Percentiles rank a stretch among this genome's conserved stretches.
phyloP scores from a whole-genome alignment of 2,113 vertebrate species.

The Echinops telfairi region DNA sequence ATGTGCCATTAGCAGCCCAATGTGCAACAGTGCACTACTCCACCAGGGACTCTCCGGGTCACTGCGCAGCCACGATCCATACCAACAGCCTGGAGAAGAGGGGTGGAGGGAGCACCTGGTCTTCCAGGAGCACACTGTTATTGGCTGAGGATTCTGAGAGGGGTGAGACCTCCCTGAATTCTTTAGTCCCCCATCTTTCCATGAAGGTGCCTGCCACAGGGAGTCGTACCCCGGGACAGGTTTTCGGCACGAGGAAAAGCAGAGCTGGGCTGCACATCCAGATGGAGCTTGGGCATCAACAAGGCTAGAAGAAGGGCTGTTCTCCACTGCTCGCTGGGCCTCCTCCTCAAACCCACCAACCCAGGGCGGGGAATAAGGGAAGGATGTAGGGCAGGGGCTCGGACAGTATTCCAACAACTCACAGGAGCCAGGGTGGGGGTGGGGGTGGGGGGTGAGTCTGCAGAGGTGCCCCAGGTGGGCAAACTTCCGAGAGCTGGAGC shows the following conservation, averaged over 20 bases:
- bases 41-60: neutral
- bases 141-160: neutral
- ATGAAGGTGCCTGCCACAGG: neutral
- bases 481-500: neutral
- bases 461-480: neutral
- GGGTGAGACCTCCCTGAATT: neutral
- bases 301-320: too few relatives aligned
- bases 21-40: too few relatives aligned
- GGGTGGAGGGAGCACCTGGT: too few relatives aligned
- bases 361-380: neutral
- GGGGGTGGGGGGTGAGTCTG: too few relatives aligned
- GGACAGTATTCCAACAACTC: neutral
- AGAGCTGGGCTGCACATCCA: neutral
- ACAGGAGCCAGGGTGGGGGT: too few relatives aligned
- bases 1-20: too few relatives aligned
- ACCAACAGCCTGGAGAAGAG: neutral
- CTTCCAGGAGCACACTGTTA: neutral
- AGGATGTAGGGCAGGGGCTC: neutral
- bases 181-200: neutral
- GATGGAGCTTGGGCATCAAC: neutral
- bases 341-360: too few relatives aligned
- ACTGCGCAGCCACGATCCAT: neutral
- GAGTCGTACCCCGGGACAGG: neutral
- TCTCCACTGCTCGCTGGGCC: rapidly evolving
- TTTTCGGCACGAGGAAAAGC: neutral